Base-by-base conservation (phyloP, 2,797 vertebrate genomes). In the Cryptoblepharus egeriae region DNA sequence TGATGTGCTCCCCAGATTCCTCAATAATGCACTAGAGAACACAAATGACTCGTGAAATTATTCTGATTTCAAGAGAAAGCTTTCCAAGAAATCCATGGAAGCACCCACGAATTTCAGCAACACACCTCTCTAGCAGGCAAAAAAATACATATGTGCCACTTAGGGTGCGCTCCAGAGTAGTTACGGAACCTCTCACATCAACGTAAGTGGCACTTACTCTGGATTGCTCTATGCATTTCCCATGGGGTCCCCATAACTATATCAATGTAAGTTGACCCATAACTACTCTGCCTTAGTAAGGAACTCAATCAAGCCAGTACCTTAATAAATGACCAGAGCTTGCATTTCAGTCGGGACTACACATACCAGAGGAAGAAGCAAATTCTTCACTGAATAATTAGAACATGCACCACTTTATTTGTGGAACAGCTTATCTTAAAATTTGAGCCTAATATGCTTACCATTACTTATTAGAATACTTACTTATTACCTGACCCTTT, bases 21-120 rank as follows among this genome's bases (percentile, higher is more conserved):
- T 92, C 92, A 90, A 87, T 91, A 68, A 90, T 85, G 64, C 85
- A 90, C 89, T 92, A 65, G 2, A 45, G 15, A 74, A 81, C 37
- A 65, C 26, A 35, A 80, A 79, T 61, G 1, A 45, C 2, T 2
- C 61, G 67, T 28, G 35, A 2, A 4, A 42, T 32, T 61, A 10
- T 28, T 68, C 63, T 26, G 35, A 52, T n/a, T 35, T 67, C 10
- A 32, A 13, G 49, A 35, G n/a, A 18, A 26, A 69, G 37, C 5
- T 4, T 13, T 35, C 18, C 28, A n/a, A 58, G 35, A 63, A 20
- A 20, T 55, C 11, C 20, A 22, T 72, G 5, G 6, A 10, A 37
- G 18, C 28, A 20, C 12, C 28, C n/a, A 37, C 16, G 35, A 81
- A 32, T 39, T 52, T 13, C 12, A 45, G 26, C 20, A 63, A 39